Conservation (phyloP, 1,140 invertebrate species). For the Dendroctonus valens region DNA sequence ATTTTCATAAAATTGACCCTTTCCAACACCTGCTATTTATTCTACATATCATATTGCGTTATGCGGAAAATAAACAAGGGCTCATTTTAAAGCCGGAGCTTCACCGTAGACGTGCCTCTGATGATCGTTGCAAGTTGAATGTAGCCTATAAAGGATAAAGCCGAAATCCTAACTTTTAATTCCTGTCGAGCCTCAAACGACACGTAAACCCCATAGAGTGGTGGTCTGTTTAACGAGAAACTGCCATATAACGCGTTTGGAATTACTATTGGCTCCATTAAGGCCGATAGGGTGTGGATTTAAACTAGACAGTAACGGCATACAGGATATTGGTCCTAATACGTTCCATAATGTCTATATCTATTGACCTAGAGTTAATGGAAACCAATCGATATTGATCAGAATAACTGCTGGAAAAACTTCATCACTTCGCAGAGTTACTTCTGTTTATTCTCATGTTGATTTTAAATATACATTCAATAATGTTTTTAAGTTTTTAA, state of each 20-base stretch:
- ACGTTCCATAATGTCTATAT: no score
- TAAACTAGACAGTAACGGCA: conserved; percentile 26
- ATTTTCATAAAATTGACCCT: no score
- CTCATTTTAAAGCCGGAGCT: conserved; percentile 17
- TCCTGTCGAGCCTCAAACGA: conserved; percentile 47
- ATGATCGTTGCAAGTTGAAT: conserved; percentile 14
- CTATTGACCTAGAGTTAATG: no score
- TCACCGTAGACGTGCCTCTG: conserved; percentile 13
- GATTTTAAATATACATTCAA: no score
- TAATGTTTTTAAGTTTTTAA: no score
- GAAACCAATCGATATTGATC: no score
- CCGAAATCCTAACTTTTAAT: conserved; percentile 48
- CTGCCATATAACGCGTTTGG: conserved; percentile 46
- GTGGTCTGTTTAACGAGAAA: conserved; percentile 49
- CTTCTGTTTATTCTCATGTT: no score
- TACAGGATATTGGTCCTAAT: neutral
- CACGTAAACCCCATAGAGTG: conserved; percentile 48
- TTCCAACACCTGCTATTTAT: no score
- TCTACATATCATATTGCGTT: no score
- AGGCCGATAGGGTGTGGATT: conserved; percentile 45
- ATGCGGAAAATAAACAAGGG: conserved; percentile 8
- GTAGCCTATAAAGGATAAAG: conserved; percentile 38
- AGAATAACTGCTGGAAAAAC: no score
- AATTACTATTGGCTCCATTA: conserved; percentile 49
- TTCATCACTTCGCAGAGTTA: no score